Conservation (phyloP, 2,888 invertebrate genomes). For the Andrena haemorrhoa region DNA sequence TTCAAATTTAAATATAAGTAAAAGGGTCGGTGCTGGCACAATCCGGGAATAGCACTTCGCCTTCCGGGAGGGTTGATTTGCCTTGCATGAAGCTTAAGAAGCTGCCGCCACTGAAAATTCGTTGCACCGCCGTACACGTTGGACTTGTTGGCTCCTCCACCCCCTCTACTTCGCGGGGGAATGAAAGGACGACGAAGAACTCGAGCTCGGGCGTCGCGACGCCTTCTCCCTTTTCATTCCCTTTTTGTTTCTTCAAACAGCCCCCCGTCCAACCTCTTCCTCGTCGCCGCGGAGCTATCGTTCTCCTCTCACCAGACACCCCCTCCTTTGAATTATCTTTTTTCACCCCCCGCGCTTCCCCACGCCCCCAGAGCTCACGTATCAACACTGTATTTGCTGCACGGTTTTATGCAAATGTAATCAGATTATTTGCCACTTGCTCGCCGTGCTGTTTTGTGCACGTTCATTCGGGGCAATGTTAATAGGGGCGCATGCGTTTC, state of each 20-base stretch:
- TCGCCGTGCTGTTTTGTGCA: constrained; percentile 62
- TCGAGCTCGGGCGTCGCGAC: constrained; percentile 72
- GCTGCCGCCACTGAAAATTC: constrained; percentile 72
- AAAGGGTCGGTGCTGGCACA: constrained; percentile 79
- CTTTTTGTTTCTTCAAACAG: constrained; percentile 60
- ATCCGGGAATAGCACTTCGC: constrained; percentile 79
- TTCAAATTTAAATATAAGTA: constrained; percentile 84
- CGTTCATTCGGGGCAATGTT: constrained; percentile 55
- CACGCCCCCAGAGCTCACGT: constrained; percentile 51
- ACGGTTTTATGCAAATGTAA: constrained; percentile 79
- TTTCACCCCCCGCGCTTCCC: constrained; percentile 19
- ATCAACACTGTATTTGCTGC: constrained; percentile 67
- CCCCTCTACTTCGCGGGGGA: constrained; percentile 30
- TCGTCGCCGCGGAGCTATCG: constrained; percentile 4
- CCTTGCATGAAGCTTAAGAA: constrained; percentile 84
- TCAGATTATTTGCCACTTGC: constrained; percentile 78
- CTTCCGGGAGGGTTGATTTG: constrained; percentile 81
- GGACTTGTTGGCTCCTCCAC: constrained; percentile 19
- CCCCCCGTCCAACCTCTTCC: constrained; percentile 24
- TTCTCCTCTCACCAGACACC: constrained; percentile 22
- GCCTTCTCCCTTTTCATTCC: constrained; percentile 63
- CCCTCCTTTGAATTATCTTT: constrained; percentile 49
- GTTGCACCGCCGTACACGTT: constrained; percentile 69
- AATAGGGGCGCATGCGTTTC: constrained; percentile 62
- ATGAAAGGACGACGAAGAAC: constrained; percentile 36